A percentile compares a stretch with the other conserved stretches of the same genome.
Conservation (phyloP, 2,113 vertebrate genomes). For the Nesospiza acunhae region DNA sequence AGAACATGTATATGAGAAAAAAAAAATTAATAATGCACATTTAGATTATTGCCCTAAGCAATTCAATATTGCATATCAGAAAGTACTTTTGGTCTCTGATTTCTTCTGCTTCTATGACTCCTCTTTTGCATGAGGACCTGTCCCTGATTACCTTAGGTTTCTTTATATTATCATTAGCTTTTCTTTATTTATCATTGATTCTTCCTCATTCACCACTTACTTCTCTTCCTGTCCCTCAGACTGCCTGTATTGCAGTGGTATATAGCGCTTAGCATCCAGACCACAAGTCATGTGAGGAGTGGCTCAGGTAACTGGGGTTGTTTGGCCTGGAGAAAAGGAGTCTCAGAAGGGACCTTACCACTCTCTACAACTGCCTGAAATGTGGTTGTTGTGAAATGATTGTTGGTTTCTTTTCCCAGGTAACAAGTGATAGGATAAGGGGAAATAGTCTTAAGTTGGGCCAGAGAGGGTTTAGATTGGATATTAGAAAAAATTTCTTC, state of each 20-base stretch:
- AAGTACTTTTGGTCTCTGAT: background rate
- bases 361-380: background rate
- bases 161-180: background rate
- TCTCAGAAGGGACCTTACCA: background rate
- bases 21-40: background rate
- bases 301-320: background rate
- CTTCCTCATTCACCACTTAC: background rate
- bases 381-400: background rate
- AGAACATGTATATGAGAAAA: background rate
- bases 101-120: background rate
- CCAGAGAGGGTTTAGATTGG: background rate
- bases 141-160: background rate
- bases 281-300: background rate
- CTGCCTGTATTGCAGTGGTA: background rate
- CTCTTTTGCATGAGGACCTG: background rate
- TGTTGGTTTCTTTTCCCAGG: background rate
- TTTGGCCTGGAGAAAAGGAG: background rate
- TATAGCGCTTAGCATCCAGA: background rate
- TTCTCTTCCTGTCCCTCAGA: background rate
- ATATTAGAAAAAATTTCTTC: background rate
- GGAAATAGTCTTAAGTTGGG: no score
- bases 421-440: background rate
- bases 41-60: background rate
- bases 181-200: background rate
- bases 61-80: background rate